phyloP scores from a whole-genome alignment of 1,140 invertebrate species.

The Drosophila kurseongensis region DNA sequence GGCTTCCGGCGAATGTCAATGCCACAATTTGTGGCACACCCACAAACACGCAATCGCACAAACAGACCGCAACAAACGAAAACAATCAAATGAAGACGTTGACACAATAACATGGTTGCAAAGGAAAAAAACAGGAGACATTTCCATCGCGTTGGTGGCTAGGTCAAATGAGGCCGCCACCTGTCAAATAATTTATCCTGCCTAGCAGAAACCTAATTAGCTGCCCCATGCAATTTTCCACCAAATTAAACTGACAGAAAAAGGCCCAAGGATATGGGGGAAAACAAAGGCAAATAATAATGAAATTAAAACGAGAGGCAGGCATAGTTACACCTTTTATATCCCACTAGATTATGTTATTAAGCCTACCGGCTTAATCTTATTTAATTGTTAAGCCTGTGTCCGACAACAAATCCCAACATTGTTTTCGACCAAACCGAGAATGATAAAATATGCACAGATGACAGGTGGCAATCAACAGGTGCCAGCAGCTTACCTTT shows the following conservation, averaged over 20 bases:
- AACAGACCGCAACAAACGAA: slow-evolving; percentile 24
- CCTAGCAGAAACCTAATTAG: slow-evolving; percentile 66
- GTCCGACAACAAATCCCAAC: slow-evolving; percentile 16
- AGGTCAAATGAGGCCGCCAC: slow-evolving; percentile 47
- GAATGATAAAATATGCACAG: slow-evolving; percentile 43
- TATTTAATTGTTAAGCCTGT: slow-evolving; percentile 12
- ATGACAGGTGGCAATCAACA: slow-evolving; percentile 51
- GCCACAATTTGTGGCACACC: slow-evolving; percentile 73
- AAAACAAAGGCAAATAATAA: slow-evolving; percentile 20
- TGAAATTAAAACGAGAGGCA: slow-evolving; percentile 38
- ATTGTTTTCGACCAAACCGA: slow-evolving; percentile 19
- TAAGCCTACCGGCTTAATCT: not conserved
- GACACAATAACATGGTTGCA: slow-evolving; percentile 43
- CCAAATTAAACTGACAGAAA: slow-evolving; percentile 66
- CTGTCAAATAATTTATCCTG: slow-evolving; percentile 68
- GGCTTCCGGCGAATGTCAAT: slow-evolving; percentile 80
- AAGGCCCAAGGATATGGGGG: slow-evolving; percentile 11
- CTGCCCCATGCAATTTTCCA: slow-evolving; percentile 68
- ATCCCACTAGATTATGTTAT: slow-evolving; percentile 30
- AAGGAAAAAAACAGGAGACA: slow-evolving; percentile 2
- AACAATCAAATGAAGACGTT: slow-evolving; percentile 45
- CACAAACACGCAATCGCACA: slow-evolving; percentile 17
- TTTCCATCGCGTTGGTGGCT: slow-evolving; percentile 4
- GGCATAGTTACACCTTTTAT: slow-evolving; percentile 48
- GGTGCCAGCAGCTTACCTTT: slow-evolving; percentile 40